Base-by-base conservation (phyloP, 1,140 invertebrate species). In the Tetramorium parvispinum region DNA sequence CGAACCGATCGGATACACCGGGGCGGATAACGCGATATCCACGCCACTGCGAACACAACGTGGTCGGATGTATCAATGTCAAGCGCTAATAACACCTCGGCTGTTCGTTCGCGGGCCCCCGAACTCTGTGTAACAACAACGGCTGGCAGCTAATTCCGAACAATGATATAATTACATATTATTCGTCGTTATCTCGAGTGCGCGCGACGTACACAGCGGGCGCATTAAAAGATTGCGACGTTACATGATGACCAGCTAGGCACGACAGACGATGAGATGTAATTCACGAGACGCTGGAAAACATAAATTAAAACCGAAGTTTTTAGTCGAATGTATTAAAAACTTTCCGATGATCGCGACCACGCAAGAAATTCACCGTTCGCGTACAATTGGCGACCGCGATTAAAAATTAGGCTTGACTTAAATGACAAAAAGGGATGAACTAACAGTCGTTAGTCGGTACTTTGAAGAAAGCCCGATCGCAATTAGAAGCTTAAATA, bases 161-260 rank as follows among this genome's bases (percentile, higher is more conserved):
- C 94, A 95, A 94, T 94, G 93, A 94, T 94, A 94, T 95, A 95
- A 95, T 95, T 94, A 92, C 92, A 93, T 85, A 91, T 93, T 87
- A 87, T 85, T 85, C 88, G 85, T 90, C 81, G 92, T 94, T 94
- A 94, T 93, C 92, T 93, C 87, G 92, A 93, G 94, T 91, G 91
- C 91, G 93, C 91, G 92, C 66, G 53, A 10, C 43, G 32, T 37
- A 10, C 37, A 18, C 49, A 21, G 46, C 57, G 65, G 16, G 24
- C 6, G 43, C 59, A 49, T 75, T 83, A 59, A 49, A 81, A 70
- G 13, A 32, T 57, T n/a, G 61, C 57, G 55, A 32, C 21, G 43
- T 68, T 68, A 8, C 43, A 46, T 18, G 53, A 4, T 32, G 18
- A 43, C 2, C 49, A 16, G 16, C 37, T 40, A 40, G 18, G n/a